Conservation (phyloP, 92 coral and sea anemone species). For the Bergia puertoricense region DNA sequence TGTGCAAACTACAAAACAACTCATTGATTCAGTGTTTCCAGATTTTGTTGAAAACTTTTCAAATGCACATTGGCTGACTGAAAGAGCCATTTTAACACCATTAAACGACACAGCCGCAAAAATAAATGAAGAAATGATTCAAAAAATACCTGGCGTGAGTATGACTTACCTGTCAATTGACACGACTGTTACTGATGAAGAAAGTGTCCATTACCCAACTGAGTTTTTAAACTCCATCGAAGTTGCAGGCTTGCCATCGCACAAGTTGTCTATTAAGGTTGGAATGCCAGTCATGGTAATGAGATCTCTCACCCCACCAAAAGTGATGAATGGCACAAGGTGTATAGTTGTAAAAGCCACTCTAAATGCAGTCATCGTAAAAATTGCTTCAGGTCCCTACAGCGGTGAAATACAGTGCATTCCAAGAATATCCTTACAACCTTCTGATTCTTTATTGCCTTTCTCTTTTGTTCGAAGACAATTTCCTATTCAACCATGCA, state of each 20-base stretch:
- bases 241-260: background rate
- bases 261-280: background rate
- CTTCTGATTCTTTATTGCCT: background rate
- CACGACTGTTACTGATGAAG: background rate
- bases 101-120: background rate
- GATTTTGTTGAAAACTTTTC: background rate
- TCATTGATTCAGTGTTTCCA: background rate
- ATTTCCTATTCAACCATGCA: conserved; percentile 3
- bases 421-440: background rate
- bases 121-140: background rate
- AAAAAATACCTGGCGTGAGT: background rate
- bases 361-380: background rate
- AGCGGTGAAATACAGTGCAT: background rate
- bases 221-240: conserved; percentile 1
- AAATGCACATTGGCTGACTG: background rate
- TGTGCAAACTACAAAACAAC: background rate
- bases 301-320: background rate
- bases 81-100: background rate
- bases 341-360: background rate
- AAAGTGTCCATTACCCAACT: background rate
- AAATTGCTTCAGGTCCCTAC: background rate
- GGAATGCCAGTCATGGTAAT: background rate
- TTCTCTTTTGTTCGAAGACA: conserved; percentile 1
- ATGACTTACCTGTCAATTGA: background rate
- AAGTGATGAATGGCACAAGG: background rate